These are phyloP conservation scores for Lycopodina hypogea DNA, from an alignment of 37 sponge, comb jelly and placozoan species.

Conservation along the genomic window DNA sequence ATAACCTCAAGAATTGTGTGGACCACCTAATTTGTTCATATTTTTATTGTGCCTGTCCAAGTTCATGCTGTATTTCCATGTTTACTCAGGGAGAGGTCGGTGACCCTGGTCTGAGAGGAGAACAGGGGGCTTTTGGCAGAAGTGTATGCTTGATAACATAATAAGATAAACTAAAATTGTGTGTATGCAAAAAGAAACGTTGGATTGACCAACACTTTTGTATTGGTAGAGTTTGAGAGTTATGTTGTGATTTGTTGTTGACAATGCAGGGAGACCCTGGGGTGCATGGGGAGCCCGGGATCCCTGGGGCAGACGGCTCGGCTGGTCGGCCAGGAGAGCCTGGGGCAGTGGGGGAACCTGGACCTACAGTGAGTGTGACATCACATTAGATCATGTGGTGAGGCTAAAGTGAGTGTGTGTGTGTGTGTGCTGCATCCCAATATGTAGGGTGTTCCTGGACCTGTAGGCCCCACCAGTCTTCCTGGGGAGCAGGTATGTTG, in stretches of 20 bases:
- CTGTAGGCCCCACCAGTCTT: neutral
- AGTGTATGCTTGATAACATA: constrained; percentile 7
- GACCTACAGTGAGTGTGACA: constrained; percentile 33
- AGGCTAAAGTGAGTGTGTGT: too few species aligned
- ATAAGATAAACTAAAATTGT: neutral
- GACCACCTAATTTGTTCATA: too few species aligned
- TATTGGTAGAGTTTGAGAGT: neutral
- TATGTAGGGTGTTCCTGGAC: constrained; percentile 8
- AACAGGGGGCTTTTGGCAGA: constrained; percentile 50
- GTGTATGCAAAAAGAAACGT: neutral
- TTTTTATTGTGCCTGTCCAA: too few species aligned
- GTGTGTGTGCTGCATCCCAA: neutral
- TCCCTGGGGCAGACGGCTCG: constrained; percentile 33
- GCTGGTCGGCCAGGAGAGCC: constrained; percentile 44
- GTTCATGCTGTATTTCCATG: too few species aligned
- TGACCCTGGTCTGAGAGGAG: constrained; percentile 44
- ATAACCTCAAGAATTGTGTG: too few species aligned
- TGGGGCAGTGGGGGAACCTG: constrained; percentile 48
- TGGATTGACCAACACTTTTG: neutral
- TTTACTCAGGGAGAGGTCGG: constrained; percentile 57
- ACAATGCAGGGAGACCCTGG: constrained; percentile 62
- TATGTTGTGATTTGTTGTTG: too few species aligned
- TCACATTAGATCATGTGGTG: neutral
- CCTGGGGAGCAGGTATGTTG: constrained; percentile 20
- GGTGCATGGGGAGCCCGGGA: constrained; percentile 36